Evolutionary conservation across 2,888 invertebrate species (phyloP), one percentile per base, ranked within the genome.

Genomic region (Trichopria drosophilae): DNA sequence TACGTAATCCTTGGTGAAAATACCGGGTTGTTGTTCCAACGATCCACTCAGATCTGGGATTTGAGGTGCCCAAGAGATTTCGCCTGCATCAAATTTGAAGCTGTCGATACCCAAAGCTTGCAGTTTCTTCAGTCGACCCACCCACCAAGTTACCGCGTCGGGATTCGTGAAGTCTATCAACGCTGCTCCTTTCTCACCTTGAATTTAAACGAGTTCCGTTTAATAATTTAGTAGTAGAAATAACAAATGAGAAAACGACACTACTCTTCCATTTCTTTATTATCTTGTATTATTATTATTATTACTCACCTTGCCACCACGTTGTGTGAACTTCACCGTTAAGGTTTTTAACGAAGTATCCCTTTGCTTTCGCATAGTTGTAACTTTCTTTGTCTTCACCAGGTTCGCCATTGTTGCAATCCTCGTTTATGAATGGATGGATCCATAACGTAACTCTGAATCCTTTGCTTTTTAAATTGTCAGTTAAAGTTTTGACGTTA

Each of bases 11-110:
- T 75, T 72, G 4, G 83, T 83, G 41, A 81, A 79, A 57, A 80
- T 73, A 6, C 81, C 82, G 0, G 86, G 86, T 29, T 81, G 80
- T 1, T 79, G 60, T 22, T 83, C 79, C 2, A 74, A 69, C 31
- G 81, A 76, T 0, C 81, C 84, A 26, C 76, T 80, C 23, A 85
- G 76, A 0, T 80, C 76, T 0, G 86, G 78, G 59, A 83, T 79
- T 71, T 82, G 80, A 23, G 86, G 86, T 31, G 83, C 75, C 82
- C 84, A 88, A 60, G 83, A 82, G 0, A 80, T 79, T 72, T 90
- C 90, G 18, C 90, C 92, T 32, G 90, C 90, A 64, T 91, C 90
- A 63, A 91, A 90, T 76, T 90, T 90, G 59, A 88, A 83, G 52
- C 85, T 84, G 62, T 88, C 86, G 16, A 92, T 82, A 0, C 83